Evolutionary conservation across 2,888 invertebrate species (phyloP).

Genomic region (Drosophila buzzatii): DNA sequence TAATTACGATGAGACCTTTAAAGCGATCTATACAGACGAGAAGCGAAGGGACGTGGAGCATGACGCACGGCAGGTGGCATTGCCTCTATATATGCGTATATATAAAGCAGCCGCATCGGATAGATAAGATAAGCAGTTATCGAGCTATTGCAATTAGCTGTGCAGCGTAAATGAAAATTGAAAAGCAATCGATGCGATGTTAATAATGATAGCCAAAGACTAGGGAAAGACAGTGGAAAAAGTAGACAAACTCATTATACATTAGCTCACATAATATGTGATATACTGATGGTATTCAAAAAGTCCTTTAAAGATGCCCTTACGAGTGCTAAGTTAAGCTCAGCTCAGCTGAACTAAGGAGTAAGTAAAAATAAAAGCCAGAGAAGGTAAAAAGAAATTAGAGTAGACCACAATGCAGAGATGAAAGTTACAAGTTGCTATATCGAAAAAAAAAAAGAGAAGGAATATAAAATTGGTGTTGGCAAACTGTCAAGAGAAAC

Average conservation of each 20-base stretch:
- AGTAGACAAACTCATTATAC: background rate
- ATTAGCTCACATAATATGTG: background rate
- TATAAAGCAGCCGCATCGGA: background rate
- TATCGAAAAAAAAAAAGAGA: background rate
- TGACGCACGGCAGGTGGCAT: slow-evolving; percentile 9
- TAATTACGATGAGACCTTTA: slow-evolving; percentile 66
- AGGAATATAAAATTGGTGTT: background rate
- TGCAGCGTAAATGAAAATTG: slow-evolving; percentile 37
- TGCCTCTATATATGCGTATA: background rate
- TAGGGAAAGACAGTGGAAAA: background rate
- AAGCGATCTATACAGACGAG: slow-evolving; percentile 29
- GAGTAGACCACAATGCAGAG: background rate
- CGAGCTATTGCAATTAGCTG: slow-evolving; percentile 51
- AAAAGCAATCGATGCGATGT: slow-evolving; percentile 40
- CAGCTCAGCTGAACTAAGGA: background rate
- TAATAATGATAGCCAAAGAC: background rate
- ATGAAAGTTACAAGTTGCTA: background rate
- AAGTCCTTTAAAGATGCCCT: background rate
- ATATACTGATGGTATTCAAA: background rate
- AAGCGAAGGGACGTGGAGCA: background rate
- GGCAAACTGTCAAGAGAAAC: slow-evolving; percentile 1
- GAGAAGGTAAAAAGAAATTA: background rate
- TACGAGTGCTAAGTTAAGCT: background rate
- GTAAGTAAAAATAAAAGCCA: slow-evolving; percentile 1
- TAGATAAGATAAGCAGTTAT: slow-evolving; percentile 41